These are phyloP conservation scores for Oreochromis niloticus DNA, from an alignment of 2,113 vertebrate species.

Conservation along the genomic window DNA sequence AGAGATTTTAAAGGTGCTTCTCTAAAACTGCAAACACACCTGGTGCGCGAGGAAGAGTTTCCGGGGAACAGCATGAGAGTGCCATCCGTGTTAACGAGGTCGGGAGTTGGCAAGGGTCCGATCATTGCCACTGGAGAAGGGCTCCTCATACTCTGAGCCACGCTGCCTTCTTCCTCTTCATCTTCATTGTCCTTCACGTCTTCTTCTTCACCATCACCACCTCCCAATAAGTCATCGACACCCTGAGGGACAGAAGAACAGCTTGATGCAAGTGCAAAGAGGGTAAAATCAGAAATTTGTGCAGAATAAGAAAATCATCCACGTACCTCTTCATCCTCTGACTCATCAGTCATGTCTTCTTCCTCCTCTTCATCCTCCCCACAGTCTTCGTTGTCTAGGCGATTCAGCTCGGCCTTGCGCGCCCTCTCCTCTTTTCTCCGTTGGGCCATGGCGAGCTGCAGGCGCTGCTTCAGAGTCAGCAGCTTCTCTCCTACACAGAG, in stretches of 20 bases:
- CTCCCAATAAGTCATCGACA: slow-evolving; percentile 76
- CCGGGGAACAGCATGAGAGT: slow-evolving; percentile 86
- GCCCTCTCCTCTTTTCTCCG: slow-evolving; percentile 83
- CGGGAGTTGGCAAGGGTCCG: slow-evolving; percentile 57
- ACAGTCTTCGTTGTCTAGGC: slow-evolving; percentile 92
- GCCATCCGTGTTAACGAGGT: slow-evolving; percentile 76
- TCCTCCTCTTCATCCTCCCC: slow-evolving; percentile 83
- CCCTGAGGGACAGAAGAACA: slow-evolving; percentile 56
- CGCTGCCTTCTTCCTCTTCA: slow-evolving; percentile 67
- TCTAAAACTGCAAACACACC: slow-evolving; percentile 57
- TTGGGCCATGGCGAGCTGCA: slow-evolving; percentile 93
- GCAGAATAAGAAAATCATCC: not conserved
- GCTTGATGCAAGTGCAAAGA: not conserved
- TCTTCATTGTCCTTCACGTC: slow-evolving; percentile 43
- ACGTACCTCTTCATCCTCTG: slow-evolving; percentile 76
- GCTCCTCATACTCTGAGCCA: slow-evolving; percentile 56
- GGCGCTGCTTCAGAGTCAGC: slow-evolving; percentile 85
- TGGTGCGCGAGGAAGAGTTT: slow-evolving; percentile 85
- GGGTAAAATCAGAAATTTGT: not conserved
- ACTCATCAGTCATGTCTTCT: slow-evolving; percentile 86
- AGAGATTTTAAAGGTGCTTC: not conserved
- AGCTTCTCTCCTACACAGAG: slow-evolving; percentile 83
- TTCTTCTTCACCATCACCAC: slow-evolving; percentile 52
- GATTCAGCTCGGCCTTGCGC: slow-evolving; percentile 79
- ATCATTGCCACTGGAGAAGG: slow-evolving; percentile 51